phyloP scores from a whole-genome alignment of 2,888 invertebrate species.

The Metallyticus violacea region DNA sequence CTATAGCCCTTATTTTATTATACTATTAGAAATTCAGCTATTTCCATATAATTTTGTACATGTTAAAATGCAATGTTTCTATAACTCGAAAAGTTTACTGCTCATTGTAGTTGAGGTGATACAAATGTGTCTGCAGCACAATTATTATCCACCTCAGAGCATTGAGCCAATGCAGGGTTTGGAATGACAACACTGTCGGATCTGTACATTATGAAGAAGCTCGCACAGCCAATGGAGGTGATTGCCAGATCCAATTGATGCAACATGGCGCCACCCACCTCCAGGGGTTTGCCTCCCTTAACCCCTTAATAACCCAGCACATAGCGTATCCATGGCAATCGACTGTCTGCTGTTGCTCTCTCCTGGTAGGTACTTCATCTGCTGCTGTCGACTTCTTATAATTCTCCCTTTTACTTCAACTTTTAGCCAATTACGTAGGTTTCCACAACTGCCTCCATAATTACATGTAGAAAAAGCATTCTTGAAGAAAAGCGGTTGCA shows the following conservation, averaged over 20 bases:
- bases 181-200: too few species aligned
- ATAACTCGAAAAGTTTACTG: too few species aligned
- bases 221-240: not conserved
- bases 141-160: too few species aligned
- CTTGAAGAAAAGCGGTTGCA: not conserved
- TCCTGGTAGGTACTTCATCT: not conserved
- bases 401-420: not conserved
- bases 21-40: too few species aligned
- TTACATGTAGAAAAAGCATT: not conserved
- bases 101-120: too few species aligned
- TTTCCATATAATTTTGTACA: too few species aligned
- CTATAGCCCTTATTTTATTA: too few species aligned
- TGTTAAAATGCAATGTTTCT: too few species aligned
- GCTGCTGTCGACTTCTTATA: not conserved
- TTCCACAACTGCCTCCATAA: constrained; percentile 9
- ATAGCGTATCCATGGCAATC: not conserved
- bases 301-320: not conserved
- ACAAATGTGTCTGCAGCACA: too few species aligned
- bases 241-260: not conserved
- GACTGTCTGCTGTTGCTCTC: too few species aligned
- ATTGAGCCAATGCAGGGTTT: too few species aligned
- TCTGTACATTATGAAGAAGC: not conserved
- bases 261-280: not conserved
- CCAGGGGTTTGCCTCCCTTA: not conserved
- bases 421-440: not conserved